Evolutionary conservation across 2,113 vertebrate species (phyloP).

Genomic region (Takifugu bimaculatus): DNA sequence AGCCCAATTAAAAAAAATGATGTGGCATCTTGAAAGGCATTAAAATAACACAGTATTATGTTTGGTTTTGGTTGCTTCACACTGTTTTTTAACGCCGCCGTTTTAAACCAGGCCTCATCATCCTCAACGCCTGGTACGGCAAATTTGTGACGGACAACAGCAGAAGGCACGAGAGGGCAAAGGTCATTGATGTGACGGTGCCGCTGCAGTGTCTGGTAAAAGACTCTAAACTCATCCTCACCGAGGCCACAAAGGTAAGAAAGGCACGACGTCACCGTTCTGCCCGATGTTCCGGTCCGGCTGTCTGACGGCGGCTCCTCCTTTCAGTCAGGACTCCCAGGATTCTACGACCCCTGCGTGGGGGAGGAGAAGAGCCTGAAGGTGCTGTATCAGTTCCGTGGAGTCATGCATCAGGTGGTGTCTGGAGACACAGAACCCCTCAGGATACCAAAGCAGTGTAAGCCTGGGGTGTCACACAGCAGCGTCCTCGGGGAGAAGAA

Average conservation of each 20-base stretch:
- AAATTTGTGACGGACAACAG: slow-evolving; percentile 97
- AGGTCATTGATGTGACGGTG: slow-evolving; percentile 95
- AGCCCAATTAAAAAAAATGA: background rate
- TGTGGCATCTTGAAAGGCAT: background rate
- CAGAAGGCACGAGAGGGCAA: slow-evolving; percentile 86
- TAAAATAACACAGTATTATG: background rate
- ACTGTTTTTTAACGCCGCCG: background rate
- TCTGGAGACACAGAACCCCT: slow-evolving; percentile 88
- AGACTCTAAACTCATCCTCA: slow-evolving; percentile 97
- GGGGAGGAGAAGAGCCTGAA: slow-evolving; percentile 97
- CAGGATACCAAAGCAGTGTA: slow-evolving; percentile 99
- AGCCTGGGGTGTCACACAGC: slow-evolving; percentile 52
- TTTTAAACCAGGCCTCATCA: slow-evolving; percentile 84
- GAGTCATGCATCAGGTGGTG: slow-evolving; percentile 95
- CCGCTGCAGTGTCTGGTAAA: slow-evolving; percentile 97
- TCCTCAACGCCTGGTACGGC: slow-evolving; percentile 97
- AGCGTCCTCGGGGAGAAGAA: background rate
- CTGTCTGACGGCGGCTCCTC: slow-evolving; percentile 23
- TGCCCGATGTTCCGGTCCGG: background rate
- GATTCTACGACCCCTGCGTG: slow-evolving; percentile 95
- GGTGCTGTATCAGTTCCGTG: slow-evolving; percentile 97
- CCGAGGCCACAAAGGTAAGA: slow-evolving; percentile 90
- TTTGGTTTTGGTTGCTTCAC: background rate
- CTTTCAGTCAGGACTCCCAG: slow-evolving; percentile 88
- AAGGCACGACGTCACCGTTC: background rate